Evolutionary conservation across 2,888 invertebrate species (phyloP).

Genomic region (Pseudococcus jackbeardsleyi): DNA sequence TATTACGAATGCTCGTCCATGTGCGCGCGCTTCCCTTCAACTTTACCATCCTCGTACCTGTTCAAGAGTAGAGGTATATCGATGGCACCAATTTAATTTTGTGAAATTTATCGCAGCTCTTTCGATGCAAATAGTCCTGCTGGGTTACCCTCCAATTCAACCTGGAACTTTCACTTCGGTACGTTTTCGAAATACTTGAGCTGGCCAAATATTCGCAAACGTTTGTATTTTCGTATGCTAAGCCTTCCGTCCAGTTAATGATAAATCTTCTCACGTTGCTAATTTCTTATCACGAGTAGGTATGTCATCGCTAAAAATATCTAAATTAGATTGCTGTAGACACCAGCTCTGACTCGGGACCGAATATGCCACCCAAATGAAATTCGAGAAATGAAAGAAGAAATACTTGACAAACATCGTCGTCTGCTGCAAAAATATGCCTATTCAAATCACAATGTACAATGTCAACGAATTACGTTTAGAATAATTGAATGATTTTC

Average conservation of each 20-base stretch:
- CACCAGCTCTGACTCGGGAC: background rate
- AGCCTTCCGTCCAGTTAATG: background rate
- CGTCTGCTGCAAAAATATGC: background rate
- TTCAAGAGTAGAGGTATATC: too few relatives aligned
- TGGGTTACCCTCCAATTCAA: background rate
- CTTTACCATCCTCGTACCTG: background rate
- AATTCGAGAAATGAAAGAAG: background rate
- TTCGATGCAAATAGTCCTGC: background rate
- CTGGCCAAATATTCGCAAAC: background rate
- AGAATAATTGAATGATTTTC: too few relatives aligned
- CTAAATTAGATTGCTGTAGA: too few relatives aligned
- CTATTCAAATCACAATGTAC: background rate
- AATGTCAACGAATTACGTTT: background rate
- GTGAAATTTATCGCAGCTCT: conserved; percentile 13
- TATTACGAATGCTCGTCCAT: conserved; percentile 31
- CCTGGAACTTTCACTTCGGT: background rate
- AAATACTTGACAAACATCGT: background rate
- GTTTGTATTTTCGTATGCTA: background rate
- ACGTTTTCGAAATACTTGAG: background rate
- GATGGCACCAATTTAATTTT: background rate
- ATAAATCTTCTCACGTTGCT: conserved; percentile 27
- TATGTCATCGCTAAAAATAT: background rate
- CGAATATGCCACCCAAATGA: background rate
- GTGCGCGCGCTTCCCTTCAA: background rate
- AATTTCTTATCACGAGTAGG: background rate